Percentiles rank a stretch among this genome's conserved stretches.
Conservation (phyloP, 2,113 vertebrate genomes). For the Seriola aureovittata region DNA sequence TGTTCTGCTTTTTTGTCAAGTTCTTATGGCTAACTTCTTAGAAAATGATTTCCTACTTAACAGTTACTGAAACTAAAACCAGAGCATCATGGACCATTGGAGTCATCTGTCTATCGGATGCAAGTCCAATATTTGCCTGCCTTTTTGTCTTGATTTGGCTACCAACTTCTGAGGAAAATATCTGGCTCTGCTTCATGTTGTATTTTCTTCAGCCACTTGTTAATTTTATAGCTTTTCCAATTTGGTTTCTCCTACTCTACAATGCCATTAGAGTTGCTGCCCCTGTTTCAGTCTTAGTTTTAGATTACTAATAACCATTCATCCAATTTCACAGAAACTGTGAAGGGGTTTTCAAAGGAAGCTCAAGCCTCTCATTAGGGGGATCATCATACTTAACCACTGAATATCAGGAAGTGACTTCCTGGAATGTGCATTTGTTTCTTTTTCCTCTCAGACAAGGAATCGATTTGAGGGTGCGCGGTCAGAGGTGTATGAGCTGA, state of each 20-base stretch:
- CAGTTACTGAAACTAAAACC: not conserved
- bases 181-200: not conserved
- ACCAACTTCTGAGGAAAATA: not conserved
- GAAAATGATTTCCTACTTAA: not conserved
- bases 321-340: not conserved
- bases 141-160: not conserved
- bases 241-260: not conserved
- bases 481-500: slow-evolving; percentile 94
- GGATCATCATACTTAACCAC: not conserved
- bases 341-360: slow-evolving; percentile 14
- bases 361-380: not conserved
- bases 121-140: not conserved
- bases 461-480: slow-evolving; percentile 95
- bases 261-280: not conserved
- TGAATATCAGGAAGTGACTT: slow-evolving; percentile 43
- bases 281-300: slow-evolving; percentile 12
- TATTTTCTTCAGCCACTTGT: not conserved
- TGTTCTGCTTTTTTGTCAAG: not conserved
- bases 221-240: not conserved
- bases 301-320: not conserved
- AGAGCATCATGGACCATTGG: not conserved
- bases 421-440: slow-evolving; percentile 38
- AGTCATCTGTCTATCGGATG: not conserved
- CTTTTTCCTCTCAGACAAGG: slow-evolving; percentile 86
- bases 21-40: not conserved